A percentile compares a stretch with the other conserved stretches of the same genome.
Conservation (phyloP, 2,888 invertebrate species). For the Lepetodrilus schrolli region DNA sequence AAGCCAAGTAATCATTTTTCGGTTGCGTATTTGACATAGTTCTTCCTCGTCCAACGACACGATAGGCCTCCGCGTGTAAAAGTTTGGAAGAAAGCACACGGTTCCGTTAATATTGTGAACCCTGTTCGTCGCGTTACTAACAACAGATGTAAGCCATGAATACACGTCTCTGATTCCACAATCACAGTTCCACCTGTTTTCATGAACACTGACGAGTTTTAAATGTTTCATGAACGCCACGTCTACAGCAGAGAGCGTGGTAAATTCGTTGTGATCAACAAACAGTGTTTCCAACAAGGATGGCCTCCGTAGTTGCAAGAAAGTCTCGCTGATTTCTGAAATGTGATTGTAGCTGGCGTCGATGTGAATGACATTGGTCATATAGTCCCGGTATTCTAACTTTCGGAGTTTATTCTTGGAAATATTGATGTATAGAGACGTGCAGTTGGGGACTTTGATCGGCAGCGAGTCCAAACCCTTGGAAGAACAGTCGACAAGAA, state of each 20-base stretch:
- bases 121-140: not conserved
- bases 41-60: not conserved
- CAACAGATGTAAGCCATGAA: not conserved
- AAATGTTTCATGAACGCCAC: not conserved
- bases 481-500: not conserved
- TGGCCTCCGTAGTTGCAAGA: not conserved
- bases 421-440: not conserved
- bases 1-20: not conserved
- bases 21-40: not conserved
- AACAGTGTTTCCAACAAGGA: not conserved
- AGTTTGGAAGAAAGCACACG: not conserved
- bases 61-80: not conserved
- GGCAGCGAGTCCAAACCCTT: not conserved
- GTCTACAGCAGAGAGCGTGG: not conserved
- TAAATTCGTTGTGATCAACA: slow-evolving; percentile 1
- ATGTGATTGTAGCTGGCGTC: slow-evolving; percentile 1
- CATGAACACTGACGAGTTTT: not conserved
- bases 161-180: not conserved
- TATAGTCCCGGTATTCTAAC: not conserved
- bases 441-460: not conserved
- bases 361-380: not conserved
- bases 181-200: slow-evolving; percentile 7
- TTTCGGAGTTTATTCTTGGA: not conserved
- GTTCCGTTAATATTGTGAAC: not conserved
- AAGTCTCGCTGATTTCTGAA: not conserved